Evolutionary conservation across 2,797 vertebrate genomes (phyloP).

Genomic region (Erpetoichthys calabaricus): DNA sequence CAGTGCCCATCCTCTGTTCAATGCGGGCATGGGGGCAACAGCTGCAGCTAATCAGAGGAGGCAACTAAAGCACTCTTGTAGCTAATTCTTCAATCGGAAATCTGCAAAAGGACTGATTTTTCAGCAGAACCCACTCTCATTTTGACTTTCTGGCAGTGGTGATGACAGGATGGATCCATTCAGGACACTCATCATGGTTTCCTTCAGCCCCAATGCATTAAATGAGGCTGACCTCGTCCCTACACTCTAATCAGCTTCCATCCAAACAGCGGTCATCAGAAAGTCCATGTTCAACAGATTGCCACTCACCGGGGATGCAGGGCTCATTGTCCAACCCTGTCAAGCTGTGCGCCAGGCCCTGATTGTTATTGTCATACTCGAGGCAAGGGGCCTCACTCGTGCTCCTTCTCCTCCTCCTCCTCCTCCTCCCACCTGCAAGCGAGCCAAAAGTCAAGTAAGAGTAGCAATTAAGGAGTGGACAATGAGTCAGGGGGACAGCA

Average conservation of each 20-base stretch:
- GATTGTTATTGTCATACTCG: slow-evolving; percentile 99
- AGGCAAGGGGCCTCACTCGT: slow-evolving; percentile 56
- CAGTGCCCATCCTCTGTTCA: no score
- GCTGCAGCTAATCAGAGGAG: no score
- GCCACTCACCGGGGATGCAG: slow-evolving; percentile 98
- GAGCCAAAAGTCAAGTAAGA: slow-evolving; percentile 79
- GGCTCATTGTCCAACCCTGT: slow-evolving; percentile 97
- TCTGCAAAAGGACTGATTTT: no score
- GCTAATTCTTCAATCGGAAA: no score
- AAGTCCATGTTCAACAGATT: slow-evolving; percentile 75
- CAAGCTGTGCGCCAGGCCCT: slow-evolving; percentile 82
- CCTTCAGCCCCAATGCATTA: no score
- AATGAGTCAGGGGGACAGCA: slow-evolving; percentile 14
- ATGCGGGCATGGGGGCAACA: no score
- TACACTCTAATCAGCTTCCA: neutral
- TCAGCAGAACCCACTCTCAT: no score
- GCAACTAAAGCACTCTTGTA: no score
- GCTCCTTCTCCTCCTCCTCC: slow-evolving; percentile 28
- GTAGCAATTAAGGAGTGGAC: slow-evolving; percentile 58
- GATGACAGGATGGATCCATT: no score
- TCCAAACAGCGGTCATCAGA: slow-evolving; percentile 19
- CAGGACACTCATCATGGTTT: no score
- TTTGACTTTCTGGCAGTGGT: no score
- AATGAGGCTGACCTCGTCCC: neutral
- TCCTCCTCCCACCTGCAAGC: slow-evolving; percentile 90